Evolutionary conservation across 2,888 invertebrate genomes (phyloP).

Genomic region (Ophion obscuratus): DNA sequence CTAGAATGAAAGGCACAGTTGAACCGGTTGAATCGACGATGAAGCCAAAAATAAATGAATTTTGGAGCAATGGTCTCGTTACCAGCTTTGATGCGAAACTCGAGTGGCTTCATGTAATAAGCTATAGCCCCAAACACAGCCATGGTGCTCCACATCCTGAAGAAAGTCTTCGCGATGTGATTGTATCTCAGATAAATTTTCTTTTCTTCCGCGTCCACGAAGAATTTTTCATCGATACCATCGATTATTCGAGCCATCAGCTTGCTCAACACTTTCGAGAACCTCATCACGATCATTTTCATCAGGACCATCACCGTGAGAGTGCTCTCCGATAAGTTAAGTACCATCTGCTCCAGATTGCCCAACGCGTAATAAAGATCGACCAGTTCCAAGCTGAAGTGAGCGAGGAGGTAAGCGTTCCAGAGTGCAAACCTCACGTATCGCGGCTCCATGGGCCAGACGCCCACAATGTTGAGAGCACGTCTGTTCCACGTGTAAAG

Average conservation of each 20-base stretch:
- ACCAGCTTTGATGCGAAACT: slow-evolving; percentile 35
- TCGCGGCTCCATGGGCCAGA: slow-evolving; percentile 64
- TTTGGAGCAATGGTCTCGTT: neutral
- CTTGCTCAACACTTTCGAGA: slow-evolving; percentile 37
- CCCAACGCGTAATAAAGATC: slow-evolving; percentile 60
- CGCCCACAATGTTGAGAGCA: slow-evolving; percentile 60
- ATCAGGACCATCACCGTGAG: slow-evolving; percentile 4
- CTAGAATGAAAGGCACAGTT: neutral
- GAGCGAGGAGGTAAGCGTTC: slow-evolving; percentile 39
- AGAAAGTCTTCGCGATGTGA: slow-evolving; percentile 58
- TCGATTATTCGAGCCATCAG: slow-evolving; percentile 44
- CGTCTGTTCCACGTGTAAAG: slow-evolving; percentile 58
- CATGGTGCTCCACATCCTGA: slow-evolving; percentile 26
- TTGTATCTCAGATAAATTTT: slow-evolving; percentile 64
- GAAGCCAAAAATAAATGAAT: neutral
- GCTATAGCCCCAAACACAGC: slow-evolving; percentile 11
- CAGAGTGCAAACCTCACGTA: slow-evolving; percentile 64
- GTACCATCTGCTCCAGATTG: slow-evolving; percentile 62
- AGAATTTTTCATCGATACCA: slow-evolving; percentile 36
- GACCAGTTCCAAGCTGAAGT: slow-evolving; percentile 52
- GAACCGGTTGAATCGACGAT: neutral
- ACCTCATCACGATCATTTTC: slow-evolving; percentile 30
- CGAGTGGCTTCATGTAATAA: slow-evolving; percentile 36
- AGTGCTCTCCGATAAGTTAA: slow-evolving; percentile 35
- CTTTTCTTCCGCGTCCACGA: slow-evolving; percentile 54